Conservation (phyloP, 1,140 invertebrate species). For the Cyrtorhinus lividipennis region DNA sequence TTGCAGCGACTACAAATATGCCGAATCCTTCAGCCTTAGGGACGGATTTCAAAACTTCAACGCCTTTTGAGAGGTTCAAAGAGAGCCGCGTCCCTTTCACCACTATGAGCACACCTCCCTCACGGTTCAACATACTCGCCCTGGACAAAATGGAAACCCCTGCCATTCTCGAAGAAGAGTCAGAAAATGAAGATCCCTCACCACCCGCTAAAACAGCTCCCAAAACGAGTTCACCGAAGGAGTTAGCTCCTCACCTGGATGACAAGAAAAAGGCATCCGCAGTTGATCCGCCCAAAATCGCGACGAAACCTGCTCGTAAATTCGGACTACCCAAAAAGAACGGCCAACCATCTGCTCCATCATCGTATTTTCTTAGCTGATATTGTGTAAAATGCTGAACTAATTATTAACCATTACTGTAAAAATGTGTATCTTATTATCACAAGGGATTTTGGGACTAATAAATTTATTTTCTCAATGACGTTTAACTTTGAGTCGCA, state of each 20-base stretch:
- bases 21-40: not conserved
- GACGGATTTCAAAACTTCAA: not conserved
- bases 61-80: conserved; percentile 8
- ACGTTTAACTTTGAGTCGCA: too few relatives aligned
- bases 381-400: too few relatives aligned
- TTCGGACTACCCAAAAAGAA: not conserved
- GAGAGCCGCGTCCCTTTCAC: not conserved
- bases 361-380: conserved; percentile 20
- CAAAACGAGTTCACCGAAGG: not conserved
- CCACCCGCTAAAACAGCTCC: not conserved
- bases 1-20: not conserved
- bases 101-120: not conserved
- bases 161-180: not conserved
- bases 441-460: not conserved
- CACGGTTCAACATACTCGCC: not conserved
- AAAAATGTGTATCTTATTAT: too few relatives aligned
- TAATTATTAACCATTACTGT: too few relatives aligned
- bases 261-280: conserved; percentile 14
- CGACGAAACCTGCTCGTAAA: not conserved
- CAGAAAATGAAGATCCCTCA: not conserved
- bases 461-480: too few relatives aligned
- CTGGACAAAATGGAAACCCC: not conserved
- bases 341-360: conserved; percentile 13
- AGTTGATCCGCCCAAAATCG: not conserved
- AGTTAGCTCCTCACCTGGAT: not conserved